Conservation (phyloP, 2,888 invertebrate species). For the Charanyca ferruginea region DNA sequence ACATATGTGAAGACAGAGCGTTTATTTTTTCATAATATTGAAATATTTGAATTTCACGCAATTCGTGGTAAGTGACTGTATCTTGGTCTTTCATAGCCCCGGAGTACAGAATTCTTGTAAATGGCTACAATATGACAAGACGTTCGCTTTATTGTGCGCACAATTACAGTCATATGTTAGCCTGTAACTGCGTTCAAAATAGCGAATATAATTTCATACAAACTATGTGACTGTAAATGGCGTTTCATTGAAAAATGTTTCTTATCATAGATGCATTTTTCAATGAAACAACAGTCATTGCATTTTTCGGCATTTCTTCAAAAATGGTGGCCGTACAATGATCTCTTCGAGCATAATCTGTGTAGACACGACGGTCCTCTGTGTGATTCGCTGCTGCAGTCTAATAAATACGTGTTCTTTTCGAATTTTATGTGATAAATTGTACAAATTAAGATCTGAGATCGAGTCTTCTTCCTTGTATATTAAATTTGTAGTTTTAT, state of each 20-base stretch:
- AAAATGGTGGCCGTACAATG: constrained; percentile 53
- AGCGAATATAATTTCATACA: constrained; percentile 22
- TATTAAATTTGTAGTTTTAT: constrained; percentile 81
- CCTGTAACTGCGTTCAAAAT: constrained; percentile 32
- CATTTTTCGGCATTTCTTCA: constrained; percentile 43
- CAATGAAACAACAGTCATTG: constrained; percentile 12
- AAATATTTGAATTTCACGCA: constrained; percentile 74
- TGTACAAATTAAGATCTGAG: constrained; percentile 89
- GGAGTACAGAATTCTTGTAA: constrained; percentile 23
- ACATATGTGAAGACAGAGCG: constrained; percentile 76
- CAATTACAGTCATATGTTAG: constrained; percentile 15
- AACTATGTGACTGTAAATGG: constrained; percentile 10
- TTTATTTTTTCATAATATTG: constrained; percentile 85
- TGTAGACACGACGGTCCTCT: constrained; percentile 58
- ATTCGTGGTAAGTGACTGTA: constrained; percentile 52
- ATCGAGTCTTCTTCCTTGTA: constrained; percentile 83
- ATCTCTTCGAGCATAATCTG: constrained; percentile 73
- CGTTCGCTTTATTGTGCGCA: constrained; percentile 50
- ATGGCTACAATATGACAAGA: constrained; percentile 31
- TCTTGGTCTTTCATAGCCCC: constrained; percentile 53
- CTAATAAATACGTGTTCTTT: constrained; percentile 79
- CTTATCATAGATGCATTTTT: constrained; percentile 25
- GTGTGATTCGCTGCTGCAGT: constrained; percentile 69
- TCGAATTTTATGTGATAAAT: constrained; percentile 86
- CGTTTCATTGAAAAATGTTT: constrained; percentile 33